phyloP scores from a whole-genome alignment of 2,888 invertebrate species.

The Octodonta nipae region DNA sequence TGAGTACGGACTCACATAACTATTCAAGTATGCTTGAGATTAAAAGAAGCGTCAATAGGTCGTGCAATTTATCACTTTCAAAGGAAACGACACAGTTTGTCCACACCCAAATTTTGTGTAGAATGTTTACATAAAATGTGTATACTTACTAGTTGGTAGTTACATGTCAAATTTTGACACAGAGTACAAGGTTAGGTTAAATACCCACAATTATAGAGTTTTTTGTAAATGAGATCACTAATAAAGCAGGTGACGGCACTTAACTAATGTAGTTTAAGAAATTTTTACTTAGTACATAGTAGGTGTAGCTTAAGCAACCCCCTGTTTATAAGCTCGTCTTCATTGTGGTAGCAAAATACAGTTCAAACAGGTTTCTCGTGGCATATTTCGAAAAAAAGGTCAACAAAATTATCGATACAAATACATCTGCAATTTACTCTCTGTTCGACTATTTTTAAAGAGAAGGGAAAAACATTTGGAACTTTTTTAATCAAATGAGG shows the following conservation, averaged over 20 bases:
- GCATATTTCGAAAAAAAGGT: constrained; percentile 28
- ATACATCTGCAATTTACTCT: no score
- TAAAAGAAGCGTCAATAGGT: no score
- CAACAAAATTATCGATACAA: not conserved
- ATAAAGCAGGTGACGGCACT: constrained; percentile 35
- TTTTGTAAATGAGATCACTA: constrained; percentile 36
- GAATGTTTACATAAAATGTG: constrained; percentile 24
- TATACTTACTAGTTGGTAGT: constrained; percentile 31
- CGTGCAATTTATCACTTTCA: no score
- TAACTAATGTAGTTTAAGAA: constrained; percentile 34
- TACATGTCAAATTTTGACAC: constrained; percentile 27
- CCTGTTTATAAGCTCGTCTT: constrained; percentile 28
- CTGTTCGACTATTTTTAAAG: no score
- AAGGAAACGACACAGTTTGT: constrained; percentile 12
- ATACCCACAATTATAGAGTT: constrained; percentile 28
- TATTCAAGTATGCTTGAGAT: no score
- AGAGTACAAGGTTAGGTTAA: constrained; percentile 34
- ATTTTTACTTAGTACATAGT: constrained; percentile 30
- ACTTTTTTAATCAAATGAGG: no score
- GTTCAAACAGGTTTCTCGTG: constrained; percentile 32
- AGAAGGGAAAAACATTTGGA: no score
- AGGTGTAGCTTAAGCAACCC: constrained; percentile 18
- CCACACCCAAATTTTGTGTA: no score
- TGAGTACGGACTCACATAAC: no score
- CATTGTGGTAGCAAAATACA: constrained; percentile 34